Percentiles rank a stretch among this genome's conserved stretches.
Evolutionary conservation across 1,140 invertebrate genomes (phyloP).

Genomic region (Brachionus plicatilis): DNA sequence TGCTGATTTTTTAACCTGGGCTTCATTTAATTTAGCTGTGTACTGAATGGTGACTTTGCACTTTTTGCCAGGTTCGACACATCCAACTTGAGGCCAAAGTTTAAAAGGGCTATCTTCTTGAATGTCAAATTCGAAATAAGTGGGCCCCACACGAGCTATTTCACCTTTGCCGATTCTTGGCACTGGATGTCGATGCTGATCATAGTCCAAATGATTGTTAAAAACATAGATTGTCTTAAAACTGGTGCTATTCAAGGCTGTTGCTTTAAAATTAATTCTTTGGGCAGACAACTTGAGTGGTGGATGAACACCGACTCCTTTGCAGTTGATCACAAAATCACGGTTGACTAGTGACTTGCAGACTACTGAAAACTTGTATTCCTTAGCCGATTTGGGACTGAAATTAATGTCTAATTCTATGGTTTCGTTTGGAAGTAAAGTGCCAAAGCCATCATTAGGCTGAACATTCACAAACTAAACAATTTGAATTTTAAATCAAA

Average conservation of each 20-base stretch:
- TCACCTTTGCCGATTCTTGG: conserved; percentile 52
- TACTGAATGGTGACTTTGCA: conserved; percentile 5
- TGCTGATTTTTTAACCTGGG: neutral
- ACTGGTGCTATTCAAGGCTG: conserved; percentile 50
- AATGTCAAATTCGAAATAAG: conserved; percentile 55
- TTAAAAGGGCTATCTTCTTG: conserved; percentile 50
- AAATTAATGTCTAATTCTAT: conserved; percentile 54
- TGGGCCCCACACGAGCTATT: conserved; percentile 53
- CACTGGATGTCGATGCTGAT: conserved; percentile 53
- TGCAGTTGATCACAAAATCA: conserved; percentile 52
- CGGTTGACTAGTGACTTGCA: conserved; percentile 46
- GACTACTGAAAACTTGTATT: conserved; percentile 52
- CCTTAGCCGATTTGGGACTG: conserved; percentile 50
- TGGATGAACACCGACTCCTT: conserved; percentile 53
- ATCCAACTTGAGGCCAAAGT: conserved; percentile 54
- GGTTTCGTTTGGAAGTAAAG: conserved; percentile 52
- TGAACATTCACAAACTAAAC: conserved; percentile 55
- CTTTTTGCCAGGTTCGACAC: conserved; percentile 50
- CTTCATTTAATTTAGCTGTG: conserved; percentile 4
- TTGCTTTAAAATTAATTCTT: conserved; percentile 51
- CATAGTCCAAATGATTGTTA: conserved; percentile 52
- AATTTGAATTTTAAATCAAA: neutral
- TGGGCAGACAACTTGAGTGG: conserved; percentile 54
- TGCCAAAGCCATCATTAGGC: conserved; percentile 57
- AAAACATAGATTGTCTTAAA: conserved; percentile 48